phyloP scores from a whole-genome alignment of 2,113 vertebrate species.

The Lophotis ruficrista region DNA sequence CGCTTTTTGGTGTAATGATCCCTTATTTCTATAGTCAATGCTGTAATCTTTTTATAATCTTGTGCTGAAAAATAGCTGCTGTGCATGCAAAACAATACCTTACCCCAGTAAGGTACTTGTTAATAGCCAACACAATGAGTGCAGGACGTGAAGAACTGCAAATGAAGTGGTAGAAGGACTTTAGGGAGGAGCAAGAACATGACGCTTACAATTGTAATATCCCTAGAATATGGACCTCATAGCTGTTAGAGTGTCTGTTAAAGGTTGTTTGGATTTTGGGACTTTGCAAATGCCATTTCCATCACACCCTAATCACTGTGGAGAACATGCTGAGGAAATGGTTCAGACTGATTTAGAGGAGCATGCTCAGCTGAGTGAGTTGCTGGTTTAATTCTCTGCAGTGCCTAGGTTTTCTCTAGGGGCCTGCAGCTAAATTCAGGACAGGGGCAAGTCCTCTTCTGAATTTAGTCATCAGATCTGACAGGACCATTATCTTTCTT shows the following conservation, averaged over 20 bases:
- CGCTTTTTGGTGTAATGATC: not conserved
- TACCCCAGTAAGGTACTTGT: not conserved
- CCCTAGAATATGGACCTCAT: not conserved
- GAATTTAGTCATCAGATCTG: not conserved
- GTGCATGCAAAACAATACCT: not conserved
- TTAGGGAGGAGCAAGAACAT: not conserved
- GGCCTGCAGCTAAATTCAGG: not conserved
- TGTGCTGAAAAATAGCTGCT: not conserved
- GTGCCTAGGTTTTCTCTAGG: not conserved
- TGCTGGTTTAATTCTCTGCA: not conserved
- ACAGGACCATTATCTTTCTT: not conserved
- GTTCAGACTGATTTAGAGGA: not conserved
- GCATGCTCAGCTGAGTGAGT: not conserved
- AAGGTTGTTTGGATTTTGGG: not conserved
- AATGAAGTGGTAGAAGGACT: not conserved
- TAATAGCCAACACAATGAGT: not conserved
- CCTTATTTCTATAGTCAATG: not conserved
- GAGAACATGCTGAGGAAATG: not conserved
- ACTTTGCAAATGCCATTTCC: not conserved
- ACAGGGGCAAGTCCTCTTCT: not conserved
- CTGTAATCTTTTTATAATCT: not conserved
- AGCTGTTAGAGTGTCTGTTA: not conserved
- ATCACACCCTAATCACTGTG: not conserved
- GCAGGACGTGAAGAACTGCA: not conserved
- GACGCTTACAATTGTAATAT: not conserved